phyloP scores from a whole-genome alignment of 2,888 invertebrate genomes.

The Lithophane semibrunnea region DNA sequence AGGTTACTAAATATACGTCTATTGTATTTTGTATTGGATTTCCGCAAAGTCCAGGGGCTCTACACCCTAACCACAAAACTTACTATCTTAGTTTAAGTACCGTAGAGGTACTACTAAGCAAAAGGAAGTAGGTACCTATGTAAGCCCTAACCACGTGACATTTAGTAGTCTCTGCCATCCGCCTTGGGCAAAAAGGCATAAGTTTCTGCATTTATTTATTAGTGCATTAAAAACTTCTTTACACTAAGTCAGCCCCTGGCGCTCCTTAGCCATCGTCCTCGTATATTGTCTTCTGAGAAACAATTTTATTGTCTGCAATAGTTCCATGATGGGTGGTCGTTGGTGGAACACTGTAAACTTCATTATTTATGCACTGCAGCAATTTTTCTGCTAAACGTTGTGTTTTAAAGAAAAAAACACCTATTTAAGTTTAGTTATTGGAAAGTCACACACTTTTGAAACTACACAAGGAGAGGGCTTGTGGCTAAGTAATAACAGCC shows the following conservation, averaged over 20 bases:
- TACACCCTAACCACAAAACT: too few species aligned
- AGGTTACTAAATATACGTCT: too few species aligned
- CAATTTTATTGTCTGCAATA: slow-evolving; percentile 39
- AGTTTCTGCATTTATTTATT: slow-evolving; percentile 21
- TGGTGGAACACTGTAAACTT: slow-evolving; percentile 21
- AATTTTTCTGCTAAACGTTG: slow-evolving; percentile 14
- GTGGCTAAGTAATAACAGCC: background rate
- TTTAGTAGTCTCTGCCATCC: background rate
- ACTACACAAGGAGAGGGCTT: background rate
- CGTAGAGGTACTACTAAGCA: background rate
- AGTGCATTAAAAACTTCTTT: slow-evolving; percentile 29
- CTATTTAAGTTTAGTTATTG: background rate
- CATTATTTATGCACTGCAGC: slow-evolving; percentile 36
- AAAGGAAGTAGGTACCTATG: background rate
- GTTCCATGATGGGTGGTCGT: slow-evolving; percentile 27
- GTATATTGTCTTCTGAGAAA: slow-evolving; percentile 35
- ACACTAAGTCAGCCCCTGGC: slow-evolving; percentile 7
- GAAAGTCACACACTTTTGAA: background rate
- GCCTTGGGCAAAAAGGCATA: background rate
- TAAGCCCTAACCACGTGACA: background rate
- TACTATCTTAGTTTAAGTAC: too few species aligned
- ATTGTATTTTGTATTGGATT: too few species aligned
- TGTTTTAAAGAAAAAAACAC: slow-evolving; percentile 8
- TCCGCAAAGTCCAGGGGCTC: too few species aligned
- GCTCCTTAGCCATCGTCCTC: background rate